Conservation (phyloP, 2,113 vertebrate species). For the Paracanthobrama guichenoti region DNA sequence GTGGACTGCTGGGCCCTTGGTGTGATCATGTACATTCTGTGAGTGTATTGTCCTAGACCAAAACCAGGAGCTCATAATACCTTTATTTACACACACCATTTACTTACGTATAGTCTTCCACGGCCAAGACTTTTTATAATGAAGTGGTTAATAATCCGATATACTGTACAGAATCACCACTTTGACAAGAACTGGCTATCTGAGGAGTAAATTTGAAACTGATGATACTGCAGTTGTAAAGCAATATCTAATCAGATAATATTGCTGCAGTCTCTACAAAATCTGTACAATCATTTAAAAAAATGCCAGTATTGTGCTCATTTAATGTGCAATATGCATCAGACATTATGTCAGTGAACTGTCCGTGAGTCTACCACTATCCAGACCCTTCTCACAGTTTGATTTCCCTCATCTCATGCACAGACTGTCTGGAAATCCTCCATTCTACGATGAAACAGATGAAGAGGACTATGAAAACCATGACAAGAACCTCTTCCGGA, state of each 20-base stretch:
- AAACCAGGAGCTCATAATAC: background rate
- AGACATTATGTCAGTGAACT: background rate
- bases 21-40: slow-evolving; percentile 99
- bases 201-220: background rate
- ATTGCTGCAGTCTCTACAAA: background rate
- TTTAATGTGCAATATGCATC: background rate
- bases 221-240: background rate
- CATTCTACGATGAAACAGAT: slow-evolving; percentile 95
- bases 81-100: slow-evolving; percentile 7
- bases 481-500: slow-evolving; percentile 96
- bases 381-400: background rate
- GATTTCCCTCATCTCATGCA: background rate
- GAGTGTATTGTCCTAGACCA: slow-evolving; percentile 64
- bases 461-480: slow-evolving; percentile 98
- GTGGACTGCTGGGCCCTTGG: slow-evolving; percentile 98
- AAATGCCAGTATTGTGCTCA: background rate
- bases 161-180: background rate
- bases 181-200: background rate
- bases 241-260: background rate
- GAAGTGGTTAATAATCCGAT: no score
- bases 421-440: slow-evolving; percentile 95
- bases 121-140: no score
- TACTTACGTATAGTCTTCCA: background rate
- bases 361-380: background rate
- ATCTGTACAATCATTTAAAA: background rate